Evolutionary conservation across 1,140 invertebrate species (phyloP).

Genomic region (Bombus huntii): DNA sequence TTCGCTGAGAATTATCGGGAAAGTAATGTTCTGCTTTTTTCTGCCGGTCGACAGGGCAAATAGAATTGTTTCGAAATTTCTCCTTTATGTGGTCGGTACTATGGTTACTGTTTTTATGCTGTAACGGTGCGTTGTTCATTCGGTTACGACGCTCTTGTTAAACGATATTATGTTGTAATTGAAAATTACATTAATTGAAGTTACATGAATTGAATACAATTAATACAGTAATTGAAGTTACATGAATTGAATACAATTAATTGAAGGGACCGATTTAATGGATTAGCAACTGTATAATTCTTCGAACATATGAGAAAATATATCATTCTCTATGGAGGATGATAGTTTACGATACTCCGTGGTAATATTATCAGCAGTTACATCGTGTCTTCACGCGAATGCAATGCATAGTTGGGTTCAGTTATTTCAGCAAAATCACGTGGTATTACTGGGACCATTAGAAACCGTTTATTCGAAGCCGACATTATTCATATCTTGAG

Average conservation of each 20-base stretch:
- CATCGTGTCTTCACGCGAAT: background rate
- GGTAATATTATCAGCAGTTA: background rate
- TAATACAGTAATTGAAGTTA: no score
- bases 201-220: no score
- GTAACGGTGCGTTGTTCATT: background rate
- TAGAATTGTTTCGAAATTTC: conserved; percentile 22
- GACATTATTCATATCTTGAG: background rate
- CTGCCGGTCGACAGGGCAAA: background rate
- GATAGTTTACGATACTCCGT: background rate
- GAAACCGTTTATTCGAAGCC: background rate
- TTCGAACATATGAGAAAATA: background rate
- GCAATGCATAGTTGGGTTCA: background rate
- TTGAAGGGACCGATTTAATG: background rate
- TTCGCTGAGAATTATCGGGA: conserved; percentile 3
- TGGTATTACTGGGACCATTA: background rate
- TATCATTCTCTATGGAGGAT: background rate
- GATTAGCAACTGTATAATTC: background rate
- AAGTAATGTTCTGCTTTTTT: background rate
- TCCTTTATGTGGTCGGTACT: background rate
- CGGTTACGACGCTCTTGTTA: background rate
- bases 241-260: no score
- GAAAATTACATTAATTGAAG: background rate
- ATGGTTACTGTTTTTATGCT: background rate
- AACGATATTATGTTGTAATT: background rate
- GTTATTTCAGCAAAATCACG: background rate